These are phyloP conservation scores for Charaxes varanes DNA, from an alignment of 1,140 invertebrate species.

Conservation along the genomic window DNA sequence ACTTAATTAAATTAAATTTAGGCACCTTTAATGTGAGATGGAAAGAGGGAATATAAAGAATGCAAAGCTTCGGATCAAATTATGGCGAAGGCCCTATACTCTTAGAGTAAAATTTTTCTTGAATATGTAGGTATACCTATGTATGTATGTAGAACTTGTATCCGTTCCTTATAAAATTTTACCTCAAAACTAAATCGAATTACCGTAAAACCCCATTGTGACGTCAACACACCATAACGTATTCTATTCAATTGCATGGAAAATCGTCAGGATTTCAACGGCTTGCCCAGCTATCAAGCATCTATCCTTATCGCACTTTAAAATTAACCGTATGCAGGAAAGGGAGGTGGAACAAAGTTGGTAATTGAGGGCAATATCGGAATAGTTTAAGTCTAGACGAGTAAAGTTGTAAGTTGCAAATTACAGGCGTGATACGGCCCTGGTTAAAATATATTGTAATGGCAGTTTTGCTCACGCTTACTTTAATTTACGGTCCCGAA, in stretches of 20 bases:
- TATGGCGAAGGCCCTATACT: too few species aligned
- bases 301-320: slow-evolving; percentile 30
- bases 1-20: too few species aligned
- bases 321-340: slow-evolving; percentile 17
- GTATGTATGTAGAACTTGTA: not conserved
- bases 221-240: slow-evolving; percentile 55
- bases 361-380: slow-evolving; percentile 66
- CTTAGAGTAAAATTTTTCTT: too few species aligned
- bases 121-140: not conserved
- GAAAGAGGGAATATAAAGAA: too few species aligned
- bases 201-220: slow-evolving; percentile 33
- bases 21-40: too few species aligned
- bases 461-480: slow-evolving; percentile 51
- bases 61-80: too few species aligned
- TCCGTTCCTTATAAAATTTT: slow-evolving; percentile 3
- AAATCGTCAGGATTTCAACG: slow-evolving; percentile 63
- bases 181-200: slow-evolving; percentile 19
- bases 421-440: slow-evolving; percentile 49
- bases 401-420: slow-evolving; percentile 61
- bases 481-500: slow-evolving; percentile 47
- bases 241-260: slow-evolving; percentile 71
- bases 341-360: slow-evolving; percentile 38
- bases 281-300: slow-evolving; percentile 37
- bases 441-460: slow-evolving; percentile 64
- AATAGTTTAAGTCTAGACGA: slow-evolving; percentile 71